phyloP scores from a whole-genome alignment of 2,888 invertebrate genomes.

The Loripinus fragilis region DNA sequence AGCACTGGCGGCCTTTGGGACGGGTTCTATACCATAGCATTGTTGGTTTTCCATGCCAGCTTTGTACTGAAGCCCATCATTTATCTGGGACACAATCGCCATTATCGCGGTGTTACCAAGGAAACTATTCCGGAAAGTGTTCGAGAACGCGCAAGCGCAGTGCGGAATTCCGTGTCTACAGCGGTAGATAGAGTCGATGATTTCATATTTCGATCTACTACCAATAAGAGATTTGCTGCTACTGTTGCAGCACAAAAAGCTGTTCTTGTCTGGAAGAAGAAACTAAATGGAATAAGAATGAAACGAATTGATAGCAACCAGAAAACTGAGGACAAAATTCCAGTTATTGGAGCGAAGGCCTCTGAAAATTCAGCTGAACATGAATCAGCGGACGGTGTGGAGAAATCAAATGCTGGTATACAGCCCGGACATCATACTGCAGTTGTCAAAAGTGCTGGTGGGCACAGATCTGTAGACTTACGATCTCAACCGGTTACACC shows the following conservation, averaged over 20 bases:
- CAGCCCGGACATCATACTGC: not conserved
- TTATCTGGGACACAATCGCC: slow-evolving; percentile 65
- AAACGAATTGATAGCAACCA: not conserved
- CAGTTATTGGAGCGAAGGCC: not conserved
- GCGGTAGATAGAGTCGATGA: slow-evolving; percentile 58
- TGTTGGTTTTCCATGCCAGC: slow-evolving; percentile 58
- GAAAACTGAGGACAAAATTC: not conserved
- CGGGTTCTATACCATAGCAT: slow-evolving; percentile 57
- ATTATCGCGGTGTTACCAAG: slow-evolving; percentile 59
- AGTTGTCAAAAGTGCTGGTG: not conserved
- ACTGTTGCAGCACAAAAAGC: slow-evolving; percentile 56
- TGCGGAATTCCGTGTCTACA: slow-evolving; percentile 45
- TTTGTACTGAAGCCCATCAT: slow-evolving; percentile 65
- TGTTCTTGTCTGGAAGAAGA: slow-evolving; percentile 58
- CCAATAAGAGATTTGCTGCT: slow-evolving; percentile 47
- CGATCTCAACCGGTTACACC: not conserved
- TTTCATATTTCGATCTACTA: slow-evolving; percentile 53
- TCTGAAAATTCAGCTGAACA: not conserved
- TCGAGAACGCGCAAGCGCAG: slow-evolving; percentile 43
- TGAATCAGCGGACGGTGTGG: not conserved
- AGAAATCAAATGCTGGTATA: not conserved
- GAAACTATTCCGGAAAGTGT: slow-evolving; percentile 61
- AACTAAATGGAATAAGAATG: slow-evolving; percentile 14
- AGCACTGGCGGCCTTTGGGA: slow-evolving; percentile 53
- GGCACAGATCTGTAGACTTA: not conserved